These are phyloP conservation scores for Peromyscus aztecus DNA, from an alignment of 2,797 vertebrate species.

Conservation along the genomic window DNA sequence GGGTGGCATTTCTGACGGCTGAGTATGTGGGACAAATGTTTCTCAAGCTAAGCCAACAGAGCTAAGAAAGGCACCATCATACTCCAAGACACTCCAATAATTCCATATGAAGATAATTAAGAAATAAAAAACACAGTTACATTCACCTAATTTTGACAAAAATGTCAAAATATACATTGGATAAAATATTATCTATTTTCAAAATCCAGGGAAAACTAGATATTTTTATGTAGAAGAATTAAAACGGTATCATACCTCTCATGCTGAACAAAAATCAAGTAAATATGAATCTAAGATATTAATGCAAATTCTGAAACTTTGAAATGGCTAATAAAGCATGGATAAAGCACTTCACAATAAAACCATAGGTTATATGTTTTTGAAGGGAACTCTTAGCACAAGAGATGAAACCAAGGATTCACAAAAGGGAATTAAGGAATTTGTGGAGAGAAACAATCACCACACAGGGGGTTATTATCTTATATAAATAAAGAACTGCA, in stretches of 20 bases:
- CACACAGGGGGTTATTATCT: background rate
- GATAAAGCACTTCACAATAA: too few relatives aligned
- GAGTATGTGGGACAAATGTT: background rate
- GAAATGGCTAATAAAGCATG: background rate
- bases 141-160: background rate
- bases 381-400: background rate
- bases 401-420: background rate
- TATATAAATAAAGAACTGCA: background rate
- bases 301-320: background rate
- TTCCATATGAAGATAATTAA: background rate
- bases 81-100: background rate
- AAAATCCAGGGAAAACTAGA: too few relatives aligned
- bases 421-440: background rate
- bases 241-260: background rate
- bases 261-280: background rate
- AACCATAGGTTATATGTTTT: background rate
- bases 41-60: background rate
- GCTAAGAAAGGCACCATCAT: too few relatives aligned
- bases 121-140: background rate
- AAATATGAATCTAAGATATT: background rate
- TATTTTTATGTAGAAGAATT: background rate
- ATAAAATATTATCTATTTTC: background rate
- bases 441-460: background rate
- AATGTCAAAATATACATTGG: background rate
- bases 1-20: background rate